Evolutionary conservation across 2,797 vertebrate genomes (phyloP).

Genomic region (Okamejei kenojei): DNA sequence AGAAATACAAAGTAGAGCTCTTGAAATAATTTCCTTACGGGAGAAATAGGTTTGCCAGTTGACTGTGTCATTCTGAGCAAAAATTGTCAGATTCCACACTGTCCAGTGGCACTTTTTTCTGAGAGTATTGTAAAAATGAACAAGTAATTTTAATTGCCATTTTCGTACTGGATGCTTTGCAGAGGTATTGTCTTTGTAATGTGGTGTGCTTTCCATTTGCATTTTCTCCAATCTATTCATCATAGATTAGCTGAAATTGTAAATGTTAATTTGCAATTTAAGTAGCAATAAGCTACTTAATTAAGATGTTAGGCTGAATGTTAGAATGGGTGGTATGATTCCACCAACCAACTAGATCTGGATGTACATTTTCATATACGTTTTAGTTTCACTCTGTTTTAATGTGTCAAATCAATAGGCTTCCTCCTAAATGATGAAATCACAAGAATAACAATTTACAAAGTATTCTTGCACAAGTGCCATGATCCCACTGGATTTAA

Average conservation of each 20-base stretch:
- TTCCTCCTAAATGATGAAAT: background rate
- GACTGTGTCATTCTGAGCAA: background rate
- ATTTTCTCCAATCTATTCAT: background rate
- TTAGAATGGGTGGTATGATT: background rate
- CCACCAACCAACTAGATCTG: too few species aligned
- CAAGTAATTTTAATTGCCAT: background rate
- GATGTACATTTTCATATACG: background rate
- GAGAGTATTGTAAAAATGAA: background rate
- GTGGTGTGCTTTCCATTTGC: background rate
- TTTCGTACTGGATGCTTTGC: background rate
- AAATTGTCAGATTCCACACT: background rate
- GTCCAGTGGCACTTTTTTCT: background rate
- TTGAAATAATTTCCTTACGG: background rate
- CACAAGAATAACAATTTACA: background rate
- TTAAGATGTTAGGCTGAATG: too few species aligned
- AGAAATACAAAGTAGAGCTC: background rate
- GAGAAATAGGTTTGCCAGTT: constrained; percentile 11
- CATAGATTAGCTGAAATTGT: background rate
- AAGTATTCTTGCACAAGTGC: background rate
- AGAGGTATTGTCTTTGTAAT: background rate
- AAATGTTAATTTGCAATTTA: background rate
- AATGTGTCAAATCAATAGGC: background rate
- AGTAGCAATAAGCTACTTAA: background rate
- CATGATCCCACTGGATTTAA: background rate
- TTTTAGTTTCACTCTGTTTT: background rate